Base-by-base conservation (phyloP, 2,888 invertebrate genomes). In the Gymnosoma rotundatum region DNA sequence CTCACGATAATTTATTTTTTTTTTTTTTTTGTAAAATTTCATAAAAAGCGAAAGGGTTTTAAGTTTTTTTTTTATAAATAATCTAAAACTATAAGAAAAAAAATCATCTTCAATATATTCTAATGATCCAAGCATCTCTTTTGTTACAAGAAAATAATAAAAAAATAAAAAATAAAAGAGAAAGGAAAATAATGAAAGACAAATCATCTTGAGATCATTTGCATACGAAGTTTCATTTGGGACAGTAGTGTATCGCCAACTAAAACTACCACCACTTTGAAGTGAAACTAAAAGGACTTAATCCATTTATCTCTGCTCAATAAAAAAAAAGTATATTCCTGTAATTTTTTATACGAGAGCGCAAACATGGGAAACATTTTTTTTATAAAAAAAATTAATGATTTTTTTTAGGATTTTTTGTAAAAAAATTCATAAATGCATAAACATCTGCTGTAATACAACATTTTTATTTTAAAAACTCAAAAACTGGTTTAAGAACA, bases 41-140 rank as follows among this genome's bases (percentile, higher is more conserved):
- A 38, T 50, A 73, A 86, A 78, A 89, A 88, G 79, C 81, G 87
- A 88, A 89, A 89, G 89, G 90, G 90, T 90, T 58, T 81, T 89
- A 86, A 88, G 83, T 84, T 12, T 42, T 87, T 84, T 88, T 89
- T 90, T 90, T 89, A 84, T 88, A 85, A 90, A 90, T 88, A 87
- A 86, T 86, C 85, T 88, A 87, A 87, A 87, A 86, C 86, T 83
- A 87, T 80, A 88, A 87, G 88, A 89, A 89, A 89, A n/a, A 86
- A 86, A 86, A 76, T 58, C 70, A 75, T 81, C 75, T 75, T 64
- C 75, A 70, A 58, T 75, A 63, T 69, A 64, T 64, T 76, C 69
- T 70, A 82, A 72, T 76, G 75, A 70, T 82, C 81, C 42, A 42
- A 70, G 75, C 81, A 76, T 75, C 75, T 75, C 74, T 69, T 75